Conservation (phyloP, 2,113 vertebrate genomes). For the Fukomys damarensis region DNA sequence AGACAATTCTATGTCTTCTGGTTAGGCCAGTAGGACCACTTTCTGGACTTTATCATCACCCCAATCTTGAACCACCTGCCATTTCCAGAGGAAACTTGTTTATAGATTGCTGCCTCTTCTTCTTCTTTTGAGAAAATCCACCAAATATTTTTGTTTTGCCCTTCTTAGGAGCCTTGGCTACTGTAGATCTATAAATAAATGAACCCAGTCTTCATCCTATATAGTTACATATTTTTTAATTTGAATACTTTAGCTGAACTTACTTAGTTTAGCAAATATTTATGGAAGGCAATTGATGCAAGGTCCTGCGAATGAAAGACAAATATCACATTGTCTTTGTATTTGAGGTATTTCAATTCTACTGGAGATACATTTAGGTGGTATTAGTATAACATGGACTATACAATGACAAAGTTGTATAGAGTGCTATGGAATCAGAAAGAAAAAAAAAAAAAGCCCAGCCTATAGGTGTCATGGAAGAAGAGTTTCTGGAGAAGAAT, state of each 20-base stretch:
- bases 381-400: neutral
- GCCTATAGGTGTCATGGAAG: neutral
- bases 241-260: neutral
- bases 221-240: neutral
- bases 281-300: neutral
- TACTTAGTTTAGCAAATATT: constrained; percentile 22
- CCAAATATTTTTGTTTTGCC: neutral
- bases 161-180: neutral
- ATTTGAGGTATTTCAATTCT: neutral
- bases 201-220: neutral
- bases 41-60: neutral
- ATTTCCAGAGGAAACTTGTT: neutral
- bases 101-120: neutral
- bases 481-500: neutral
- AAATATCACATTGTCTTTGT: neutral
- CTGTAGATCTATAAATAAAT: neutral
- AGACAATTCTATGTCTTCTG: neutral
- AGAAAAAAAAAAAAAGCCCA: neutral
- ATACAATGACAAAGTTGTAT: neutral
- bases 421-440: neutral
- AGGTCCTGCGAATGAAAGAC: neutral
- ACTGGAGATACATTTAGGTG: neutral
- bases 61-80: neutral
- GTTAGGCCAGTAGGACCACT: neutral
- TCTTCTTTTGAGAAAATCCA: neutral